phyloP scores from a whole-genome alignment of 1,140 invertebrate species.

The Pygmarrhopalites habei region DNA sequence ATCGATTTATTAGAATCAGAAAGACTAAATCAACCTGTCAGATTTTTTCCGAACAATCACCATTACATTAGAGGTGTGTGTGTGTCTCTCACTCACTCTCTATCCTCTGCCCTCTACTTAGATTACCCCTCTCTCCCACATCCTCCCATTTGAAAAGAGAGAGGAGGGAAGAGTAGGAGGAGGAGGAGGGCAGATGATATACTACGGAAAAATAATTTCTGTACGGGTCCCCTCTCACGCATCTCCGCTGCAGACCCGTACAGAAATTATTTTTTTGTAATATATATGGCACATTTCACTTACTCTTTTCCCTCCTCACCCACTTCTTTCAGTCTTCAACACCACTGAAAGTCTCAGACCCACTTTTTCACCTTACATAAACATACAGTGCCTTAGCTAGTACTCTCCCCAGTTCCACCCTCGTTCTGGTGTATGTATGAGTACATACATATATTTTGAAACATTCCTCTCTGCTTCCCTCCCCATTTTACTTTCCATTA shows the following conservation, averaged over 20 bases:
- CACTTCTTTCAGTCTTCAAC: not conserved
- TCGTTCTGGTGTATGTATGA: too few relatives aligned
- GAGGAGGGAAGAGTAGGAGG: too few relatives aligned
- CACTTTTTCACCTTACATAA: too few relatives aligned
- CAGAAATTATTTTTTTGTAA: not conserved
- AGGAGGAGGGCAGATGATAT: not conserved
- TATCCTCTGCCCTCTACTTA: not conserved
- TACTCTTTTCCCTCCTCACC: not conserved
- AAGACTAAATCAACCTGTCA: slow-evolving; percentile 29
- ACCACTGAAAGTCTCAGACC: too few relatives aligned
- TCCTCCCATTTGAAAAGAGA: not conserved
- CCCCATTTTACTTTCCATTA: too few relatives aligned
- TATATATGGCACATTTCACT: slow-evolving; percentile 9
- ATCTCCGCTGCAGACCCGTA: too few relatives aligned
- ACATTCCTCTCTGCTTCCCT: too few relatives aligned
- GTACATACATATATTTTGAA: too few relatives aligned
- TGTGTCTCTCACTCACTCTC: not conserved
- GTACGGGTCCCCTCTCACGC: too few relatives aligned
- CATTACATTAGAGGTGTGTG: slow-evolving; percentile 16
- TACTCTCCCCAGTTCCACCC: too few relatives aligned
- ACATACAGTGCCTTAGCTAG: too few relatives aligned
- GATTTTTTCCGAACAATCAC: slow-evolving; percentile 29
- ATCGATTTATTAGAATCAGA: slow-evolving; percentile 33
- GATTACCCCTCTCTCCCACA: not conserved
- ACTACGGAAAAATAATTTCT: too few relatives aligned